Percentiles rank a stretch among this genome's conserved stretches.
These are phyloP conservation scores for Deladenus siricidicola DNA, from an alignment of 2,888 invertebrate species.

Conservation along the genomic window DNA sequence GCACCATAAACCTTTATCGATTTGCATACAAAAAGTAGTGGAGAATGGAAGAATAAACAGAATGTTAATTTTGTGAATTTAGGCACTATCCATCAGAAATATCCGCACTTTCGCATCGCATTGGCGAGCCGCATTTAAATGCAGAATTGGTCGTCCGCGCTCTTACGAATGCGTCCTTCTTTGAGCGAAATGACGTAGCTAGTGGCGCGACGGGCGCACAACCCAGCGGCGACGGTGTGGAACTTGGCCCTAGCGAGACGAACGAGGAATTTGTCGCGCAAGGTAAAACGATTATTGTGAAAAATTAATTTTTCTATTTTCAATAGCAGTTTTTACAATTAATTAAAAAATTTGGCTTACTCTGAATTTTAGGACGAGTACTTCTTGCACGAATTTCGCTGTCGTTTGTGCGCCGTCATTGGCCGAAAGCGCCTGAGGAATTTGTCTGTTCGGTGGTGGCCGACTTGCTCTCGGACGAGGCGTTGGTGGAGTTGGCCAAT, in stretches of 20 bases:
- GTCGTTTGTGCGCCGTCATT: conserved; percentile 64
- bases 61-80: no score
- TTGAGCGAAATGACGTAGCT: conserved; percentile 35
- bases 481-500: conserved; percentile 66
- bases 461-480: conserved; percentile 64
- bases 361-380: conserved; percentile 21
- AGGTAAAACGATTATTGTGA: conserved; percentile 55
- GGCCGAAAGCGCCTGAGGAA: conserved; percentile 69
- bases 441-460: conserved; percentile 65
- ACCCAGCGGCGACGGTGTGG: conserved; percentile 15
- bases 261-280: conserved; percentile 66
- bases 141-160: conserved; percentile 30
- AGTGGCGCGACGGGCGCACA: conserved; percentile 25
- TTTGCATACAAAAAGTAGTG: no score
- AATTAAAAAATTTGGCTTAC: not conserved
- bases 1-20: no score
- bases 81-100: conserved; percentile 51
- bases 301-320: no score
- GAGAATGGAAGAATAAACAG: no score
- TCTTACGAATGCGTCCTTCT: conserved; percentile 39
- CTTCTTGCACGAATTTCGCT: conserved; percentile 59
- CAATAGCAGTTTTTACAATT: not conserved
- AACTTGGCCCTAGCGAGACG: not conserved
- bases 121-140: conserved; percentile 36
- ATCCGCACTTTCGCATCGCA: conserved; percentile 44